Percentiles rank a stretch among this genome's conserved stretches.
Conservation (phyloP, 2,113 vertebrate genomes). For the Centrocercus urophasianus region DNA sequence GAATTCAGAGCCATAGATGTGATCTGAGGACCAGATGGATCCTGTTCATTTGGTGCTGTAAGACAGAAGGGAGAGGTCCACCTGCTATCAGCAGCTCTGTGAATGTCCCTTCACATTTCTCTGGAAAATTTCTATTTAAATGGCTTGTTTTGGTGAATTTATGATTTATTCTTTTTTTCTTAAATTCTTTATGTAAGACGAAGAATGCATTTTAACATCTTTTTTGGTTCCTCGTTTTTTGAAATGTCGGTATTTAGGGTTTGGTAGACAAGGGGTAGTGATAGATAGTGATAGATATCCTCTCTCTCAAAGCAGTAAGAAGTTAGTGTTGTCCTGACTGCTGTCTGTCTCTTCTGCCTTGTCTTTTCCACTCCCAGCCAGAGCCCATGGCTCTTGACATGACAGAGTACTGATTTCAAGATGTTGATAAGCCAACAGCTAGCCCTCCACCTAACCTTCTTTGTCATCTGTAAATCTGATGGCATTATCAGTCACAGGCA, state of each 20-base stretch:
- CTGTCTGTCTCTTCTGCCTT: neutral
- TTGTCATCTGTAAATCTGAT: neutral
- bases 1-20: neutral
- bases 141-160: neutral
- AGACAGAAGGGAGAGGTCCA: neutral
- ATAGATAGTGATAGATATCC: too few relatives aligned
- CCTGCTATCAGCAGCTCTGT: neutral
- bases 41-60: neutral
- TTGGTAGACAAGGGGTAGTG: neutral
- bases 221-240: neutral
- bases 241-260: neutral
- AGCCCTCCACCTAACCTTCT: neutral
- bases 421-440: neutral
- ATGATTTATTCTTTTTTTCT: neutral
- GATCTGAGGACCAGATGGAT: neutral
- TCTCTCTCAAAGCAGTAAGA: neutral
- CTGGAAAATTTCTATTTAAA: neutral
- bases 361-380: neutral
- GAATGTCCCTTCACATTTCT: neutral
- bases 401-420: neutral
- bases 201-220: neutral
- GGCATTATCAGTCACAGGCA: neutral
- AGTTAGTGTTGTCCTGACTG: neutral
- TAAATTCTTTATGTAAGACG: neutral
- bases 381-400: accelerated